A percentile compares a stretch with the other conserved stretches of the same genome.
These are phyloP conservation scores for Ashinkailepas kermadecensis DNA, from an alignment of 2,888 invertebrate species.

Conservation along the genomic window DNA sequence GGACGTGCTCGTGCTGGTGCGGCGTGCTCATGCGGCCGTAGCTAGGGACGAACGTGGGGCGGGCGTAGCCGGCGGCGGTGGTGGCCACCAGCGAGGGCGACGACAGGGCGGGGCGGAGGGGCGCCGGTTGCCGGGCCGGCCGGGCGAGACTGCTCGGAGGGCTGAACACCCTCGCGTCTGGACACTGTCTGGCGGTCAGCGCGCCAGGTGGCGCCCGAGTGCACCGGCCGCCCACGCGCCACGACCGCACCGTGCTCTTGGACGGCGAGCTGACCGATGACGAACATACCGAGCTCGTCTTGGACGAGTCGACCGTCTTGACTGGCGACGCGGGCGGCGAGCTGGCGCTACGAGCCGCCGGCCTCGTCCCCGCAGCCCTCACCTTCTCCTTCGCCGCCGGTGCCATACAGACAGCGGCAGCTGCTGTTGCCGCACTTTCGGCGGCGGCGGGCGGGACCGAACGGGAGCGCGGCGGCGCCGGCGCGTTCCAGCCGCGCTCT, in stretches of 20 bases:
- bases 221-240: not conserved
- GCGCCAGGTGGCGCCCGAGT: not conserved
- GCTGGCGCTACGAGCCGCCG: not conserved
- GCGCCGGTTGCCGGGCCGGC: not conserved
- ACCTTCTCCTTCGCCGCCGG: not conserved
- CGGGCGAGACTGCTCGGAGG: slow-evolving; percentile 1
- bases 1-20: not conserved
- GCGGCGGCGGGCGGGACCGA: not conserved
- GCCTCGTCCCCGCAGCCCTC: not conserved
- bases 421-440: not conserved
- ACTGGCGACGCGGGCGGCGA: not conserved
- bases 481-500: slow-evolving; percentile 9
- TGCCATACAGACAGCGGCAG: not conserved
- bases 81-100: not conserved
- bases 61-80: not conserved
- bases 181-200: not conserved
- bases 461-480: not conserved
- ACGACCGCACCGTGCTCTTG: not conserved
- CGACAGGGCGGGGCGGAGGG: not conserved
- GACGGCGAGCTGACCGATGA: not conserved
- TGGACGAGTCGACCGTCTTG: not conserved
- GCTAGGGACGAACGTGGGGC: not conserved
- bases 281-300: not conserved
- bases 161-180: not conserved
- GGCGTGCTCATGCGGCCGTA: not conserved